These are phyloP conservation scores for Cephonodes hylas DNA, from an alignment of 2,888 invertebrate genomes.

Conservation along the genomic window DNA sequence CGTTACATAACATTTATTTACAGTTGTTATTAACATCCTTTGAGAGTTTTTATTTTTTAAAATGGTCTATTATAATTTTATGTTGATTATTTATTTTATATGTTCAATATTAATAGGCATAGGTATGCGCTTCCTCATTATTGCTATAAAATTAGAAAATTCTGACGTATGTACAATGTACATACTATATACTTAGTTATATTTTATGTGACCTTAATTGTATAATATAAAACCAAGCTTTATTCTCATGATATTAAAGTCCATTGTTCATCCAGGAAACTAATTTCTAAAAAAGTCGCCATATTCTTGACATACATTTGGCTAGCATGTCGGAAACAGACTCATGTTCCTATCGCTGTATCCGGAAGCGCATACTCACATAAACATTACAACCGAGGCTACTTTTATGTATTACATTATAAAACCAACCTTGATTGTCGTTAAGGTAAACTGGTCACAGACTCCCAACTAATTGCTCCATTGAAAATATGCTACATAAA, in stretches of 20 bases:
- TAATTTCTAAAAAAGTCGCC: neutral
- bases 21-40: neutral
- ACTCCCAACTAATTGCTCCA: slow-evolving; percentile 25
- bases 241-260: neutral
- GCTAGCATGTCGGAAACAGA: slow-evolving; percentile 48
- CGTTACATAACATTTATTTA: neutral
- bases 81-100: no score
- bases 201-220: neutral
- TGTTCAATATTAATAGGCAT: no score
- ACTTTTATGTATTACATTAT: slow-evolving; percentile 23
- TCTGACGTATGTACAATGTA: neutral
- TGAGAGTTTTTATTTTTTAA: neutral
- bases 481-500: slow-evolving; percentile 6
- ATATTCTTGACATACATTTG: slow-evolving; percentile 57
- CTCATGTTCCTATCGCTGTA: neutral
- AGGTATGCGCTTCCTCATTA: no score
- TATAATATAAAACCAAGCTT: neutral
- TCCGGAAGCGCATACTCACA: neutral
- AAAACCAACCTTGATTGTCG: slow-evolving; percentile 41
- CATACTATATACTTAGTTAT: neutral
- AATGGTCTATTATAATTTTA: no score
- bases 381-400: neutral
- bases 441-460: slow-evolving; percentile 42
- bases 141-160: no score
- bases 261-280: neutral